phyloP scores from a whole-genome alignment of 2,113 vertebrate species.

The Axis porcinus region DNA sequence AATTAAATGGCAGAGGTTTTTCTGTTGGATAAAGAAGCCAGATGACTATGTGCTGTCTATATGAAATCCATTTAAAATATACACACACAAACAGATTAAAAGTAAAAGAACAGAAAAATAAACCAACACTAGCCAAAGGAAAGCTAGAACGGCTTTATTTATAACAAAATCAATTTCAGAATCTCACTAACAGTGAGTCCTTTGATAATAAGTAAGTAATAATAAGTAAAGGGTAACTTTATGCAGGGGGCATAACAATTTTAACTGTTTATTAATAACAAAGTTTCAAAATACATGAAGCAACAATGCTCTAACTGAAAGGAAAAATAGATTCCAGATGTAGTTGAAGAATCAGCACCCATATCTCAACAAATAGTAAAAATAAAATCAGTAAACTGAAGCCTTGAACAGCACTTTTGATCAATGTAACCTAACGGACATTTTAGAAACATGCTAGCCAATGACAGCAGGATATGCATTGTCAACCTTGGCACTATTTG shows the following conservation, averaged over 20 bases:
- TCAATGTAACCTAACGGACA: neutral
- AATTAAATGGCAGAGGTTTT: neutral
- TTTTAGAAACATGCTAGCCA: neutral
- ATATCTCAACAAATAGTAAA: neutral
- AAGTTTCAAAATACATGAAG: neutral
- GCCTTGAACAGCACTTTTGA: neutral
- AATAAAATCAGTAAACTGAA: neutral
- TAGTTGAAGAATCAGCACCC: neutral
- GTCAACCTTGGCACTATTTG: neutral
- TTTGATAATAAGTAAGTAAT: slow-evolving; percentile 9
- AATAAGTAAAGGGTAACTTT: neutral
- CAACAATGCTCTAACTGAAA: neutral
- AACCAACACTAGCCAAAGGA: neutral
- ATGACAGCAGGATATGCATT: neutral
- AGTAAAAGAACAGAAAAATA: neutral
- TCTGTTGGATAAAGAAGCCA: neutral
- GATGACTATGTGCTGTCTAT: neutral
- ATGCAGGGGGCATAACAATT: neutral
- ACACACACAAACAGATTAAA: neutral
- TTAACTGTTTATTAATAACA: neutral
- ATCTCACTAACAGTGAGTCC: neutral
- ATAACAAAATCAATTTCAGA: neutral
- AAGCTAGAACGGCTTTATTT: neutral
- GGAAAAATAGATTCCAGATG: neutral
- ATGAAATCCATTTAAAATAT: neutral